These are phyloP conservation scores for Paraplagusia blochii DNA, from an alignment of 2,113 vertebrate species.

Conservation along the genomic window DNA sequence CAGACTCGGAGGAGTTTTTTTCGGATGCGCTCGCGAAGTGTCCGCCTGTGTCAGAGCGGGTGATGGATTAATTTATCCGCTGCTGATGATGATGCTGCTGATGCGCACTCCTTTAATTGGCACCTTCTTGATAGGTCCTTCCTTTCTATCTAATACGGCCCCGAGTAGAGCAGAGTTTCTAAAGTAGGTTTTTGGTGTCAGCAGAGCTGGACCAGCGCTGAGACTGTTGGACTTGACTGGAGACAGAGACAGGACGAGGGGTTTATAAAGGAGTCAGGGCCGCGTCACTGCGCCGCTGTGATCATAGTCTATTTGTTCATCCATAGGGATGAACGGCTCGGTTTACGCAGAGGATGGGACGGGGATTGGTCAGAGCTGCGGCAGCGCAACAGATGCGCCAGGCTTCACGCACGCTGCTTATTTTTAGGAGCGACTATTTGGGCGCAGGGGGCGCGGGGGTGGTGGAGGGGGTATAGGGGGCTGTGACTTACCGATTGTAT, in stretches of 20 bases:
- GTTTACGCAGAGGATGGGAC: constrained; percentile 50
- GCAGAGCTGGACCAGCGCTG: constrained; percentile 46
- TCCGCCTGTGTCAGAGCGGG: constrained; percentile 49
- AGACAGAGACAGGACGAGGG: constrained; percentile 35
- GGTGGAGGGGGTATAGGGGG: no score
- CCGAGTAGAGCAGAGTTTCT: constrained; percentile 30
- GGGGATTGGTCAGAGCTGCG: constrained; percentile 61
- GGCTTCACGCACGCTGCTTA: constrained; percentile 53
- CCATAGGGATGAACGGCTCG: constrained; percentile 61
- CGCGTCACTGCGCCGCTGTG: constrained; percentile 79
- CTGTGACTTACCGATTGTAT: constrained; percentile 44
- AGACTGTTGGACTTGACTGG: constrained; percentile 31
- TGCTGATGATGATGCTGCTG: no score
- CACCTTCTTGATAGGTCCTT: constrained; percentile 55
- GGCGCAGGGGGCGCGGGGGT: no score
- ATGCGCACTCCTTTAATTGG: constrained; percentile 63
- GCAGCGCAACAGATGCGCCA: constrained; percentile 59
- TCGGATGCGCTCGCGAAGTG: constrained; percentile 63
- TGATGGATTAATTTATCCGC: constrained; percentile 68
- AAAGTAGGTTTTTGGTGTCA: constrained; percentile 19
- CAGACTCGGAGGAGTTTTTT: constrained; percentile 55
- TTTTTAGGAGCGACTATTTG: constrained; percentile 78
- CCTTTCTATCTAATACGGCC: constrained; percentile 34
- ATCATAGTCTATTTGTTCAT: constrained; percentile 75
- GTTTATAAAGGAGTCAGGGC: constrained; percentile 69